These are phyloP conservation scores for Drosophila hamatofila DNA, from an alignment of 2,888 invertebrate species.

Conservation along the genomic window DNA sequence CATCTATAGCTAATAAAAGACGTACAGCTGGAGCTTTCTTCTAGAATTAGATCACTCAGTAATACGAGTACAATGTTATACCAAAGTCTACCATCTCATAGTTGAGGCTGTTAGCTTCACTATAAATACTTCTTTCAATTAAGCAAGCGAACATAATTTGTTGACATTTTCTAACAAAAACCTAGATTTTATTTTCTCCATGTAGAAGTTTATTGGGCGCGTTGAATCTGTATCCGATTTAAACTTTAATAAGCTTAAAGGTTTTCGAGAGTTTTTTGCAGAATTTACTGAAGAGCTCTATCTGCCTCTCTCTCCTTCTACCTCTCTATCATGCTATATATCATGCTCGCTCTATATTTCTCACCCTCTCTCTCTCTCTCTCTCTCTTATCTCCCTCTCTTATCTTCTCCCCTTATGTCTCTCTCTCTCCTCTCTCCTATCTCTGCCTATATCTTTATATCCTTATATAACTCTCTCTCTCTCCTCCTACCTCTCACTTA, in stretches of 20 bases:
- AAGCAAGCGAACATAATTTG: background rate
- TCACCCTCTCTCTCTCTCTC: too few relatives aligned
- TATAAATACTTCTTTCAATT: background rate
- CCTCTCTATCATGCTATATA: background rate
- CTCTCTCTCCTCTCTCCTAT: too few relatives aligned
- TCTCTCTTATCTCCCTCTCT: too few relatives aligned
- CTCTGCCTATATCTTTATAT: too few relatives aligned
- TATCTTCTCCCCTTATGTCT: too few relatives aligned
- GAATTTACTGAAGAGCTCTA: background rate
- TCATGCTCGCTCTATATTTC: background rate
- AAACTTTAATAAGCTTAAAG: background rate
- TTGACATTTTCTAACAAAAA: background rate
- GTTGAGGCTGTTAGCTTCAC: background rate
- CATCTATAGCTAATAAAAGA: too few relatives aligned
- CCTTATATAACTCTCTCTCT: too few relatives aligned
- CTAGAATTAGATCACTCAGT: too few relatives aligned
- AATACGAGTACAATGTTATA: background rate
- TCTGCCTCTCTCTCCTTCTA: too few relatives aligned
- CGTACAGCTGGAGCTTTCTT: too few relatives aligned
- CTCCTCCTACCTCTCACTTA: too few relatives aligned
- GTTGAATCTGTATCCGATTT: background rate
- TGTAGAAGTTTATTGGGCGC: background rate
- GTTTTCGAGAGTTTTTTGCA: background rate
- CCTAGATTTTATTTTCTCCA: background rate
- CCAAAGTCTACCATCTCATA: background rate